Percentiles rank a stretch among this genome's conserved stretches.
Conservation (phyloP, 1,140 invertebrate species). For the Bombus superbus region DNA sequence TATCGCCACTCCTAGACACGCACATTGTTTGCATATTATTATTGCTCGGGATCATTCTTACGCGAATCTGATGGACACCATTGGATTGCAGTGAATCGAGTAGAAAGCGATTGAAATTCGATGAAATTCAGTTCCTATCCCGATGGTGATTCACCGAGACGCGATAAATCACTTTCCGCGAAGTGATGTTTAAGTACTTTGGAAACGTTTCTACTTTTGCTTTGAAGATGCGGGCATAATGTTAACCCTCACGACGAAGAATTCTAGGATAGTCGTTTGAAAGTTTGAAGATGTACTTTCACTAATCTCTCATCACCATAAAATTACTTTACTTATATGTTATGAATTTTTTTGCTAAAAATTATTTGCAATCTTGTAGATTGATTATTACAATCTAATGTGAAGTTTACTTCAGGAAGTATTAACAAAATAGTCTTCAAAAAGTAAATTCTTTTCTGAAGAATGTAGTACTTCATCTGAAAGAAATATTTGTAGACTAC, state of each 20-base stretch:
- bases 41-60: not conserved
- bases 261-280: not conserved
- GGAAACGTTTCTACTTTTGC: not conserved
- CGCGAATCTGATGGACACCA: not conserved
- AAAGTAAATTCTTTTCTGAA: not conserved
- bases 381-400: not conserved
- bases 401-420: not conserved
- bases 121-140: not conserved
- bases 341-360: not conserved
- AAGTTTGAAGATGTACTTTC: constrained; percentile 11
- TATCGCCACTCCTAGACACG: constrained; percentile 64
- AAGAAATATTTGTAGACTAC: too few relatives aligned
- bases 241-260: not conserved
- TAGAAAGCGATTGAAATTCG: not conserved
- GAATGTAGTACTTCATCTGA: not conserved
- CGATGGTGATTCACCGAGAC: not conserved
- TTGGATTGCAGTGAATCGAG: not conserved
- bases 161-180: constrained; percentile 6
- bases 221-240: not conserved
- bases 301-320: not conserved
- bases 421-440: not conserved
- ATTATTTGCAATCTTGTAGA: not conserved
- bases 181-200: not conserved
- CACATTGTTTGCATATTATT: constrained; percentile 27
- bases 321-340: not conserved